Evolutionary conservation across 2,888 invertebrate genomes (phyloP).

Genomic region (Antheraea yamamai): DNA sequence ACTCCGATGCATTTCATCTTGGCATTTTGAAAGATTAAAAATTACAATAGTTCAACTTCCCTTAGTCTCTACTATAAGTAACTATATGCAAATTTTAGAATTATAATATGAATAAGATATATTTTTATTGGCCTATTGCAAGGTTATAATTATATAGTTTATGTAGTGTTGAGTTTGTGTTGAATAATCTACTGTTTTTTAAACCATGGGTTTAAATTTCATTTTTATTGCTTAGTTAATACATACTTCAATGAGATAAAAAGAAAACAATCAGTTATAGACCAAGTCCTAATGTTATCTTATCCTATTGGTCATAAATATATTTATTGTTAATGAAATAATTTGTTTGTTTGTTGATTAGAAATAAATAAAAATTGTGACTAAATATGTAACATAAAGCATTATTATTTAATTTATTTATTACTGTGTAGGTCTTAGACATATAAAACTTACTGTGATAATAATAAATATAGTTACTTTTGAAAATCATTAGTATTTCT

Average conservation of each 20-base stretch:
- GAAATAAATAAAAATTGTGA: neutral
- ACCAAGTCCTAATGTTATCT: neutral
- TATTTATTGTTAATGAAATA: neutral
- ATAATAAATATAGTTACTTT: constrained; percentile 1
- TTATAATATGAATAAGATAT: no score
- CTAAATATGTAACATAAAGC: neutral
- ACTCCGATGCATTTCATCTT: no score
- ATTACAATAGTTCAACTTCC: no score
- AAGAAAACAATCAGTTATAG: neutral
- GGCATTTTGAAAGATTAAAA: no score
- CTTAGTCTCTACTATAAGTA: no score
- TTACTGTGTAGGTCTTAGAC: neutral
- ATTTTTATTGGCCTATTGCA: no score
- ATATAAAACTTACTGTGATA: neutral
- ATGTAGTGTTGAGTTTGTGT: neutral
- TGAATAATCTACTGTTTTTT: neutral
- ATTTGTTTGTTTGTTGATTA: neutral
- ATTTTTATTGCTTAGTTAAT: neutral
- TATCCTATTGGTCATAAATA: neutral
- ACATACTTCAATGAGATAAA: neutral
- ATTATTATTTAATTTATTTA: no score
- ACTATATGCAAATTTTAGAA: no score
- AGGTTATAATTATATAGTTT: no score
- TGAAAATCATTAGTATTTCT: neutral
- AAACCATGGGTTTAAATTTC: neutral